Percentiles rank a stretch among this genome's conserved stretches.
Evolutionary conservation across 2,797 vertebrate species (phyloP).

Genomic region (Oryzias sinensis): DNA sequence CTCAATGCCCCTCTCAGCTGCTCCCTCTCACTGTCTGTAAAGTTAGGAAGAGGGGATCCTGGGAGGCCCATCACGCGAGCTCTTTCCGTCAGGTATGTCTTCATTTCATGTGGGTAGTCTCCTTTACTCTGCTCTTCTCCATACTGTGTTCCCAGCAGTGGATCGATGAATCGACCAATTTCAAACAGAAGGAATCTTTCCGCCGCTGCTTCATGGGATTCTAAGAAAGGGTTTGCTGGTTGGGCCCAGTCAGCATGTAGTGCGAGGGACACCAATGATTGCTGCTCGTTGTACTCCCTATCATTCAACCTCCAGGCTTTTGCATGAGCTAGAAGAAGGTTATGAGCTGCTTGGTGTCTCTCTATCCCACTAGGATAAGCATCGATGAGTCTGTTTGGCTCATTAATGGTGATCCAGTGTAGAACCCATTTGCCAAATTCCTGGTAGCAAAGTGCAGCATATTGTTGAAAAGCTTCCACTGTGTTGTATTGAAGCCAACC

Average conservation of each 20-base stretch:
- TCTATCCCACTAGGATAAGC: conserved; percentile 76
- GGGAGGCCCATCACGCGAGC: conserved; percentile 61
- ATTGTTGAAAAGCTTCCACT: conserved; percentile 82
- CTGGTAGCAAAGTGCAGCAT: conserved; percentile 86
- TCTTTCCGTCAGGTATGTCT: conserved; percentile 74
- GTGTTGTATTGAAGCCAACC: conserved; percentile 87
- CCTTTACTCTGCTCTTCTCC: conserved; percentile 22
- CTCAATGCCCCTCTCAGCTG: conserved; percentile 84
- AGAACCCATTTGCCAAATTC: conserved; percentile 85
- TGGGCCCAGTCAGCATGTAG: conserved; percentile 93
- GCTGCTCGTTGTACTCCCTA: conserved; percentile 69
- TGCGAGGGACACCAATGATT: conserved; percentile 84
- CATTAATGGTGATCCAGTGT: conserved; percentile 94
- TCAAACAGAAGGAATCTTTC: conserved; percentile 88
- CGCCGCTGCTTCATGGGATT: conserved; percentile 79
- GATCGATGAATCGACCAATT: conserved; percentile 89
- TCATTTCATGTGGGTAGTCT: conserved; percentile 81
- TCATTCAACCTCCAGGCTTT: conserved; percentile 87
- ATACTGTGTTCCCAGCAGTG: conserved; percentile 77
- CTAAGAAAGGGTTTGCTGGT: conserved; percentile 87
- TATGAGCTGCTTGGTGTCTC: conserved; percentile 81
- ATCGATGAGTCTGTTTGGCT: conserved; percentile 88
- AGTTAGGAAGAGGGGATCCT: conserved; percentile 73
- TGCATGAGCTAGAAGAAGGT: conserved; percentile 88
- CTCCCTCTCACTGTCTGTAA: conserved; percentile 78